Conservation (phyloP, 2,888 invertebrate genomes). For the Saturnia japonica region DNA sequence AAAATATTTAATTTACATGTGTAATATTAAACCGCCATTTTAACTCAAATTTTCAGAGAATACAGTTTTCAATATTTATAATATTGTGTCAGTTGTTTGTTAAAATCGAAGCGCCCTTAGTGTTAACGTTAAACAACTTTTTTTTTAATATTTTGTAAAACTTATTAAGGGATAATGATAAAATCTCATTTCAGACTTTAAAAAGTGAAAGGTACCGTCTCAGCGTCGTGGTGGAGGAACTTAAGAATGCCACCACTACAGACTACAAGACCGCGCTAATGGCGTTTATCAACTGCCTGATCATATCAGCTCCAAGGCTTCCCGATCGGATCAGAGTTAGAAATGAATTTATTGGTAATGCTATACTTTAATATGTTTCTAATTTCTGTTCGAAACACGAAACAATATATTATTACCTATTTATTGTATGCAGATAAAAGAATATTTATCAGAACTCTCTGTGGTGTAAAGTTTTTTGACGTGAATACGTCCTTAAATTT, state of each 20-base stretch:
- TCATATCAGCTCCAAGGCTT: conserved; percentile 93
- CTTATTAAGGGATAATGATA: background rate
- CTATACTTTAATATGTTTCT: background rate
- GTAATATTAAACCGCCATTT: no score
- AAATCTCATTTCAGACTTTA: conserved; percentile 82
- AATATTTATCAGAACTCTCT: no score
- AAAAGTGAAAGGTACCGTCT: conserved; percentile 95
- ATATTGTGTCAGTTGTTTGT: no score
- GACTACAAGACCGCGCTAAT: conserved; percentile 96
- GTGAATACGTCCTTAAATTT: no score
- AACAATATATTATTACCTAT: no score
- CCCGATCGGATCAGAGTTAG: conserved; percentile 93
- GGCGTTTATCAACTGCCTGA: conserved; percentile 97
- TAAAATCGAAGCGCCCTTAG: no score
- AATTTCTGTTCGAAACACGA: background rate
- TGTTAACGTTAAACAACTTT: no score
- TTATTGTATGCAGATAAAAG: background rate
- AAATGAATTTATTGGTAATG: conserved; percentile 96
- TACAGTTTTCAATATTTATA: no score
- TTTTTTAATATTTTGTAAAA: no score
- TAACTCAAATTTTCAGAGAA: no score
- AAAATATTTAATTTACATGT: no score
- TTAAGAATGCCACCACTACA: conserved; percentile 89
- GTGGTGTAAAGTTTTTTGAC: no score
- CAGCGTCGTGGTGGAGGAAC: conserved; percentile 92